These are phyloP conservation scores for Noctua comes DNA, from an alignment of 2,888 invertebrate genomes.

Conservation along the genomic window DNA sequence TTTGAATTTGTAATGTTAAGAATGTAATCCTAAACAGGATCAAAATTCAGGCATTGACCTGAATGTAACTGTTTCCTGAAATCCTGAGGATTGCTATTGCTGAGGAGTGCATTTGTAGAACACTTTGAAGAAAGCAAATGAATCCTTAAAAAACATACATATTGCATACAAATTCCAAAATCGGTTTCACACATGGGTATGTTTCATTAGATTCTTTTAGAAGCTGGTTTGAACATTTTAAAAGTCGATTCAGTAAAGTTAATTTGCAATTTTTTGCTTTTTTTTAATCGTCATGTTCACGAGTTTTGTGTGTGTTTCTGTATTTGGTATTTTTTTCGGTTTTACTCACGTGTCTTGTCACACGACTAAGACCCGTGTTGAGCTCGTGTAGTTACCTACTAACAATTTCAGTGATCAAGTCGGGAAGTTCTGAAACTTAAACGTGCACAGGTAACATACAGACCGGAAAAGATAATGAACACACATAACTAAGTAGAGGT, in stretches of 20 bases:
- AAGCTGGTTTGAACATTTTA: background rate
- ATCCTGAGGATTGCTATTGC: no score
- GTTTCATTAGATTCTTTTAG: background rate
- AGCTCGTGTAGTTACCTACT: background rate
- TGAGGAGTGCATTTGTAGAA: no score
- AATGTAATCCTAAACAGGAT: background rate
- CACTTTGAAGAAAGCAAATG: background rate
- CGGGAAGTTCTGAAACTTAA: slow-evolving; percentile 12
- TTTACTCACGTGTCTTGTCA: slow-evolving; percentile 11
- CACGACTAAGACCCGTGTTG: background rate
- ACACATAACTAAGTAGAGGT: background rate
- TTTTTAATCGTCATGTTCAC: background rate
- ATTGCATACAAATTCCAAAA: background rate
- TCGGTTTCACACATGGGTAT: background rate
- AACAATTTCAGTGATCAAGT: background rate
- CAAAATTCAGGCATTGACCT: background rate
- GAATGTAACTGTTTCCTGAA: background rate
- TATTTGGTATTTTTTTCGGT: background rate
- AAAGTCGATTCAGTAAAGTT: slow-evolving; percentile 5
- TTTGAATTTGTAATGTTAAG: background rate
- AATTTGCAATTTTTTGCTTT: background rate
- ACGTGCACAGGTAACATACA: background rate
- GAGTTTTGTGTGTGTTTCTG: background rate
- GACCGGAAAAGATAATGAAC: background rate
- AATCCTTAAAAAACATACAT: background rate